Evolutionary conservation across 2,113 vertebrate species (phyloP).

Genomic region (Butorides virescens): DNA sequence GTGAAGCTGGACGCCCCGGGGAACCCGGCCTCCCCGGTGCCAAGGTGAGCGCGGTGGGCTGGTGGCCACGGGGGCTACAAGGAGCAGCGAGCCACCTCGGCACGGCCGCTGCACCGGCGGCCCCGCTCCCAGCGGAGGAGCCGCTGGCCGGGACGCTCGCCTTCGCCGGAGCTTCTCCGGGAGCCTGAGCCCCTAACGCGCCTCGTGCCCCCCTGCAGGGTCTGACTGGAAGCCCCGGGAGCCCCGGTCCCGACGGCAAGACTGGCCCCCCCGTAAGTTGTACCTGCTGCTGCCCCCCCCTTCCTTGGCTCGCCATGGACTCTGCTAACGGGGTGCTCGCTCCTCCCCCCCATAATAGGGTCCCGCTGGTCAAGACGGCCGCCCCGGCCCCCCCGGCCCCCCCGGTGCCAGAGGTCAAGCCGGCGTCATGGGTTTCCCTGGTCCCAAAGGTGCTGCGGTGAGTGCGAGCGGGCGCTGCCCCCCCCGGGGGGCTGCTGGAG

Average conservation of each 20-base stretch:
- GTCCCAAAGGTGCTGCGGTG: slow-evolving; percentile 91
- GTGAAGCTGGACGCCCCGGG: slow-evolving; percentile 89
- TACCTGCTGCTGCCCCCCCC: accelerated
- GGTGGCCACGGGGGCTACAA: neutral
- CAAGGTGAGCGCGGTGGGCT: slow-evolving; percentile 77
- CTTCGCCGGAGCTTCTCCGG: neutral
- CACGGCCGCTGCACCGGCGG: accelerated
- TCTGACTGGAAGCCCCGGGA: slow-evolving; percentile 94
- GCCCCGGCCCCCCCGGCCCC: slow-evolving; percentile 85
- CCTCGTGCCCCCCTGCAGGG: slow-evolving; percentile 72
- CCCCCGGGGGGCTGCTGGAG: neutral
- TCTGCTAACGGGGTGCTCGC: neutral
- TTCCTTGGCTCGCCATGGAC: accelerated
- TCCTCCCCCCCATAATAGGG: slow-evolving; percentile 76
- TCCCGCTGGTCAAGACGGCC: slow-evolving; percentile 89
- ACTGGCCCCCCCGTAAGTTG: slow-evolving; percentile 89
- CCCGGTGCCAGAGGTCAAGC: slow-evolving; percentile 90
- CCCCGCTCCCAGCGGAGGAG: accelerated
- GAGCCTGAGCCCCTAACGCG: neutral
- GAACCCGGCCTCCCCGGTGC: slow-evolving; percentile 93
- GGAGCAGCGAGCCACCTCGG: accelerated
- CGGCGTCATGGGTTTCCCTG: slow-evolving; percentile 98
- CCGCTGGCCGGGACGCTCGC: accelerated
- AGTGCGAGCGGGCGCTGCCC: slow-evolving; percentile 50
- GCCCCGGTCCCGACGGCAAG: slow-evolving; percentile 93